Percentiles rank a stretch among this genome's conserved stretches.
Evolutionary conservation across 1,140 invertebrate genomes (phyloP).

Genomic region (Manduca sexta): DNA sequence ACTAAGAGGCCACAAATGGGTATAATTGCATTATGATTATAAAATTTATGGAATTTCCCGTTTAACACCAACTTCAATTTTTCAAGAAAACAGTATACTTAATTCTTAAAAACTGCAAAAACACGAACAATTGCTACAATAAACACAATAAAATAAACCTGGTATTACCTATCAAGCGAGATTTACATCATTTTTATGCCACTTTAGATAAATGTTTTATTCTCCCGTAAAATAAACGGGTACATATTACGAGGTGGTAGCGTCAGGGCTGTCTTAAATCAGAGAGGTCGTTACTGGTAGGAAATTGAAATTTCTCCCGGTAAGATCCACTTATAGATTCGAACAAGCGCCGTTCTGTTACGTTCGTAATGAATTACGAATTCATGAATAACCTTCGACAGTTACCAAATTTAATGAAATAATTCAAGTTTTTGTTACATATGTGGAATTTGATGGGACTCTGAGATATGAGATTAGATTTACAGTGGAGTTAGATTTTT

Average conservation of each 20-base stretch:
- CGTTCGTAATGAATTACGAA: neutral
- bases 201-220: neutral
- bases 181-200: constrained; percentile 1
- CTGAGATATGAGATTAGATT: too few relatives aligned
- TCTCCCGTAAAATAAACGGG: constrained; percentile 2
- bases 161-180: neutral
- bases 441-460: too few relatives aligned
- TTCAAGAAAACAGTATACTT: neutral
- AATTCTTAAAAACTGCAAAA: too few relatives aligned
- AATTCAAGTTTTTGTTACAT: too few relatives aligned
- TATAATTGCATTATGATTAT: too few relatives aligned
- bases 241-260: constrained; percentile 4
- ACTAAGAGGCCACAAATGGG: too few relatives aligned
- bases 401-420: too few relatives aligned
- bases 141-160: constrained; percentile 1
- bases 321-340: constrained; percentile 1
- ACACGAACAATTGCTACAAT: neutral
- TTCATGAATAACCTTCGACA: too few relatives aligned
- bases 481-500: too few relatives aligned
- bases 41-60: too few relatives aligned
- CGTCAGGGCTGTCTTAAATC: constrained; percentile 4
- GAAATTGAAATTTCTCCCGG: constrained; percentile 8
- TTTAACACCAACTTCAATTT: too few relatives aligned
- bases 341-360: neutral
- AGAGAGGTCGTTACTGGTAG: constrained; percentile 6